These are phyloP conservation scores for Tenebrosternarchus preto DNA, from an alignment of 2,113 vertebrate genomes.

Conservation along the genomic window DNA sequence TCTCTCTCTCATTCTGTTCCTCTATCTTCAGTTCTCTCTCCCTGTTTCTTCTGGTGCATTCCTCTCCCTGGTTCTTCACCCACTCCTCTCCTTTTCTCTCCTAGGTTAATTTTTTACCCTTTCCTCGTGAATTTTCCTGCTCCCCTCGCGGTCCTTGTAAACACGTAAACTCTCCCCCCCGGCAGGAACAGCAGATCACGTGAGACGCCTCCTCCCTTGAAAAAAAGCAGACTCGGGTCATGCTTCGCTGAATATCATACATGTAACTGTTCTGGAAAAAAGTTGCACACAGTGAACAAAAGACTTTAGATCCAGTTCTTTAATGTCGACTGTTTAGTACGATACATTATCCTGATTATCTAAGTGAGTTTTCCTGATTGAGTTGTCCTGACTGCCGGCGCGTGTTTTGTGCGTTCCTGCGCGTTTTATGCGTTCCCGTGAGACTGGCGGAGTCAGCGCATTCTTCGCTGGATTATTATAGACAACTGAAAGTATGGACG, in stretches of 20 bases:
- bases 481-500: no score
- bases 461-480: no score
- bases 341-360: background rate
- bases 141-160: constrained; percentile 35
- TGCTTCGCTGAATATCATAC: constrained; percentile 7
- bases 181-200: constrained; percentile 30
- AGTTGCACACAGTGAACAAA: constrained; percentile 28
- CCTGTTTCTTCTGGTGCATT: background rate
- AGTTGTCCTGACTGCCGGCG: no score
- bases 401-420: no score
- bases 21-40: background rate
- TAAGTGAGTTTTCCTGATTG: background rate
- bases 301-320: background rate
- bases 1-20: background rate
- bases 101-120: background rate
- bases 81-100: background rate
- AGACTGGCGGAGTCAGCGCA: no score
- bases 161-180: constrained; percentile 16
- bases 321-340: background rate
- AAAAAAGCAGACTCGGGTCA: background rate
- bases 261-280: constrained; percentile 34
- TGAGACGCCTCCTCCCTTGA: constrained; percentile 7
- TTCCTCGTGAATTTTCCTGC: constrained; percentile 2
- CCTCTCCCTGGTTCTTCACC: background rate
- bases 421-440: no score